Percentiles rank a stretch among this genome's conserved stretches.
Evolutionary conservation across 2,888 invertebrate genomes (phyloP).

Genomic region (Pharmacophagus antenor): DNA sequence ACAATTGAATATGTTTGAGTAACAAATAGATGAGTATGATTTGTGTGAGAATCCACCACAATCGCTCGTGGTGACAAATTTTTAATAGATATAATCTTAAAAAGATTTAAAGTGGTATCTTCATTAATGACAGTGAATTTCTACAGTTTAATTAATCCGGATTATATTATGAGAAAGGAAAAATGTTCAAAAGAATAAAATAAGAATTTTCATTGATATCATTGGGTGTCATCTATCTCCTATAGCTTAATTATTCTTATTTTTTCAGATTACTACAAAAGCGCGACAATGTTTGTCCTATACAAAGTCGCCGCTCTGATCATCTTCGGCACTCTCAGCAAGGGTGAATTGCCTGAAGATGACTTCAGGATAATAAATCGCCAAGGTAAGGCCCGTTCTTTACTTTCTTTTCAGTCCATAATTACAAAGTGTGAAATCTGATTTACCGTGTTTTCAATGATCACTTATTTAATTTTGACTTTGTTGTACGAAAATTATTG

Average conservation of each 20-base stretch:
- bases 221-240: not conserved
- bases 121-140: no score
- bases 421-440: constrained; percentile 8
- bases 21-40: no score
- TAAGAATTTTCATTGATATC: not conserved
- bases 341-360: constrained; percentile 69
- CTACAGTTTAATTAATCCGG: no score
- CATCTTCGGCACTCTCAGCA: constrained; percentile 59
- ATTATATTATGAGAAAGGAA: no score
- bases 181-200: no score
- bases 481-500: constrained; percentile 6
- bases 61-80: no score
- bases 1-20: no score
- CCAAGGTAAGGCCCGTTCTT: constrained; percentile 54
- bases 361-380: constrained; percentile 77
- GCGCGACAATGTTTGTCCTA: constrained; percentile 48
- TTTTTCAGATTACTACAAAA: constrained; percentile 42
- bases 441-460: not conserved
- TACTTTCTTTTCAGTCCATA: constrained; percentile 18
- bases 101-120: no score
- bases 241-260: not conserved
- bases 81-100: no score
- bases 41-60: no score
- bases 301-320: constrained; percentile 60
- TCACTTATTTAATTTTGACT: not conserved